phyloP scores from a whole-genome alignment of 2,888 invertebrate species.

The Blastobasis lacticolella region DNA sequence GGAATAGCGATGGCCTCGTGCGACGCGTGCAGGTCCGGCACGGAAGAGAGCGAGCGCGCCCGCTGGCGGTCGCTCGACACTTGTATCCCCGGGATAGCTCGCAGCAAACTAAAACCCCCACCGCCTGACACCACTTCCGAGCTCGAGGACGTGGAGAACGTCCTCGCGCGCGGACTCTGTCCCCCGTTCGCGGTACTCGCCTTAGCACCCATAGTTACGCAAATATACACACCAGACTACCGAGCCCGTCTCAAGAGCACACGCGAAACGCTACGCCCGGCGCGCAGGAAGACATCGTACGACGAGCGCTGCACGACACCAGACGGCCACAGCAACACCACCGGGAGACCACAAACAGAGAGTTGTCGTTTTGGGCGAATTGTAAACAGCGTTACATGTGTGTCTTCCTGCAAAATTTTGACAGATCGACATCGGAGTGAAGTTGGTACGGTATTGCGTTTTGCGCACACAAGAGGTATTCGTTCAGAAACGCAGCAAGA shows the following conservation, averaged over 20 bases:
- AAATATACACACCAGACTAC: constrained; percentile 58
- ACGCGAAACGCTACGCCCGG: constrained; percentile 54
- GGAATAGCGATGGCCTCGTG: constrained; percentile 78
- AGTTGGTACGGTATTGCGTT: constrained; percentile 21
- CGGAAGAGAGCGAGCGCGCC: constrained; percentile 87
- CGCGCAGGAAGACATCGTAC: constrained; percentile 69
- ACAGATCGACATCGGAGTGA: constrained; percentile 46
- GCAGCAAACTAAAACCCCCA: constrained; percentile 79
- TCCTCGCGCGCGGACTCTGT: constrained; percentile 82
- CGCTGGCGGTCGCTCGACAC: constrained; percentile 86
- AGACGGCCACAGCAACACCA: constrained; percentile 38
- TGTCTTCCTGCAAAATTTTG: constrained; percentile 70
- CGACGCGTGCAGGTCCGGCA: constrained; percentile 80
- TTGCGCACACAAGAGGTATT: constrained; percentile 17
- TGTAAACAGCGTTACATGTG: constrained; percentile 72
- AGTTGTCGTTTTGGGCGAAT: constrained; percentile 44
- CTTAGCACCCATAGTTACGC: constrained; percentile 87
- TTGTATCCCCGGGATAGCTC: constrained; percentile 82
- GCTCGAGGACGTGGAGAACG: constrained; percentile 84
- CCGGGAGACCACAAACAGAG: constrained; percentile 47
- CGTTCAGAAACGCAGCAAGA: too few species aligned
- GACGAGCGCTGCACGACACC: constrained; percentile 29
- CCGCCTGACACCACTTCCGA: constrained; percentile 76
- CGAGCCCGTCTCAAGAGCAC: constrained; percentile 54
- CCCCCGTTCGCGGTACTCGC: constrained; percentile 87